Percentiles rank a stretch among this genome's conserved stretches.
phyloP scores from a whole-genome alignment of 1,140 invertebrate genomes.

The Venturia canescens region DNA sequence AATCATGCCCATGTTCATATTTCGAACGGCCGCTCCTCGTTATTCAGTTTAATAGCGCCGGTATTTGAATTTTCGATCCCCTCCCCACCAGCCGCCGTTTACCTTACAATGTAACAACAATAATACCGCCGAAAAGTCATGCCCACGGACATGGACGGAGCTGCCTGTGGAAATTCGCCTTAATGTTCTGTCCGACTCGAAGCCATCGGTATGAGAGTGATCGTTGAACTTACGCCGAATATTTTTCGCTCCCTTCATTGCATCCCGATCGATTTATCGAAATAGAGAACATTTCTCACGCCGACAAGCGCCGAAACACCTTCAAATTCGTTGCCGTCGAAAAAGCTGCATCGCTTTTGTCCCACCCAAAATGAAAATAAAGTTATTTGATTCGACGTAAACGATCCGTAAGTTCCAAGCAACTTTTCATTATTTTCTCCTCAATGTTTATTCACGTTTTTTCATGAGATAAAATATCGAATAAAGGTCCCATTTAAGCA shows the following conservation, averaged over 20 bases:
- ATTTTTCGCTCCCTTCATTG: not conserved
- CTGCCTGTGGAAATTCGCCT: not conserved
- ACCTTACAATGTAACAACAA: conserved; percentile 54
- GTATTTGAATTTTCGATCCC: conserved; percentile 77
- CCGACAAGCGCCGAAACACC: not conserved
- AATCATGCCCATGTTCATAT: conserved; percentile 77
- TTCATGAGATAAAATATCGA: not conserved
- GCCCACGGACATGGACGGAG: not conserved
- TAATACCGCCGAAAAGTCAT: conserved; percentile 6
- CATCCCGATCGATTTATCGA: not conserved
- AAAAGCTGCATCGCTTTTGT: no score
- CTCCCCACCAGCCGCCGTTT: conserved; percentile 54
- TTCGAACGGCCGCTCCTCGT: conserved; percentile 75
- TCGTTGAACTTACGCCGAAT: conserved; percentile 22
- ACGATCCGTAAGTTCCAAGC: not conserved
- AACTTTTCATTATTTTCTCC: not conserved
- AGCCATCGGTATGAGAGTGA: not conserved
- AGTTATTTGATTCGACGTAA: no score
- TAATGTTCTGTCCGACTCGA: not conserved
- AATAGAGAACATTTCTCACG: not conserved
- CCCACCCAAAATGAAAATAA: no score
- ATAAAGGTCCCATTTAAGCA: not conserved
- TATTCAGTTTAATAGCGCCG: conserved; percentile 76
- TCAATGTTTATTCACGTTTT: not conserved
- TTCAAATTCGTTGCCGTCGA: not conserved